Conservation (phyloP, 37 sponge, comb jelly and placozoan genomes). For the Sycon ciliatum region DNA sequence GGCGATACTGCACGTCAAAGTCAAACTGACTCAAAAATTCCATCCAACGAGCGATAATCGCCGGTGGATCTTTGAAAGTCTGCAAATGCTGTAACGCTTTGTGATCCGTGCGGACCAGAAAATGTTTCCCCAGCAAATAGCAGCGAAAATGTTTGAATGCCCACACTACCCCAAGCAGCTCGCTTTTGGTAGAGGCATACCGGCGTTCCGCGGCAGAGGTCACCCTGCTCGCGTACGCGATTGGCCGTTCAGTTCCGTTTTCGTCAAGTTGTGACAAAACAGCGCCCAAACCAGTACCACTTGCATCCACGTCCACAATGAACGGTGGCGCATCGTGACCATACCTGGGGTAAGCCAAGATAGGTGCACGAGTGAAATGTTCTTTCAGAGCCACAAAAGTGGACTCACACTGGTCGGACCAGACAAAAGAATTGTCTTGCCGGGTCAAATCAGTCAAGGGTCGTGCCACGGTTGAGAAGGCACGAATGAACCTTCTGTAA, state of each 20-base stretch:
- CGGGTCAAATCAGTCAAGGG: slow-evolving; percentile 24
- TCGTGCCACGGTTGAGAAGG: slow-evolving; percentile 15
- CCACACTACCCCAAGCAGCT: neutral
- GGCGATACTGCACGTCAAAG: slow-evolving; percentile 12
- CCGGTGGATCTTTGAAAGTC: slow-evolving; percentile 32
- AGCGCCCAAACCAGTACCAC: slow-evolving; percentile 37
- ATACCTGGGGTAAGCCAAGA: slow-evolving; percentile 28
- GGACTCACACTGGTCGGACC: slow-evolving; percentile 22
- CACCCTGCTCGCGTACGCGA: neutral
- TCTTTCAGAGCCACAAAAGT: slow-evolving; percentile 34
- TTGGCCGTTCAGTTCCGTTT: neutral
- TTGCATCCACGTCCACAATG: slow-evolving; percentile 41
- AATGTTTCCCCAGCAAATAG: neutral
- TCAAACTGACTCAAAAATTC: neutral
- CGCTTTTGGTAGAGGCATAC: neutral
- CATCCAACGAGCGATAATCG: slow-evolving; percentile 21
- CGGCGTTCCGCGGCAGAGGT: neutral
- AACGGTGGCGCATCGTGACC: slow-evolving; percentile 37
- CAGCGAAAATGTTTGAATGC: neutral
- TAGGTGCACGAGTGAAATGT: slow-evolving; percentile 20
- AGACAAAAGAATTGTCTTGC: slow-evolving; percentile 19
- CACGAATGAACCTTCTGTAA: slow-evolving; percentile 26
- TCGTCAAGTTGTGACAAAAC: slow-evolving; percentile 20
- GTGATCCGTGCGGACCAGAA: slow-evolving; percentile 15
- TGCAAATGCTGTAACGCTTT: slow-evolving; percentile 21